Conservation (phyloP, 1,140 invertebrate genomes). For the Epicauta chinensis region DNA sequence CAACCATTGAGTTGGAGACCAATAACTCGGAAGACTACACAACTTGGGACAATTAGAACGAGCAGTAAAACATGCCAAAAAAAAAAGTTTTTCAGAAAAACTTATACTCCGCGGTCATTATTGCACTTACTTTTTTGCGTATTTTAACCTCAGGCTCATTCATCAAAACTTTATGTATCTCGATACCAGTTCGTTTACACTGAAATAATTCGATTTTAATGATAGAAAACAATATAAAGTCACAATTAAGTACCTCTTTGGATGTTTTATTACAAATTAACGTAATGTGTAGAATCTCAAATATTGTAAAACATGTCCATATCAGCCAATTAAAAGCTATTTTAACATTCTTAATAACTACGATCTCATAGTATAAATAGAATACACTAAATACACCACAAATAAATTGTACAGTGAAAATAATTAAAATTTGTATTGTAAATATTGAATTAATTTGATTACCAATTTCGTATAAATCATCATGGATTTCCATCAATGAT, state of each 20-base stretch:
- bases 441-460: conserved; percentile 13
- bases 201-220: conserved; percentile 8
- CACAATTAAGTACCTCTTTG: conserved; percentile 9
- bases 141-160: conserved; percentile 4
- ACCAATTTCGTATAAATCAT: conserved; percentile 9
- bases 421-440: conserved; percentile 20
- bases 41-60: too few species aligned
- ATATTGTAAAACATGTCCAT: conserved; percentile 6
- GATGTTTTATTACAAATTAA: conserved; percentile 12
- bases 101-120: too few species aligned
- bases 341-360: conserved; percentile 2
- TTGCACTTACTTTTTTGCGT: conserved; percentile 16
- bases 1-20: too few species aligned
- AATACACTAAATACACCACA: conserved; percentile 13
- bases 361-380: conserved; percentile 13
- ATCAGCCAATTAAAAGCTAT: conserved; percentile 11
- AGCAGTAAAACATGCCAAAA: too few species aligned
- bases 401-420: conserved; percentile 9
- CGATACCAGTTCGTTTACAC: conserved; percentile 12
- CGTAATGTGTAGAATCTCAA: conserved; percentile 9
- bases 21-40: too few species aligned
- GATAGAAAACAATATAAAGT: too few species aligned
- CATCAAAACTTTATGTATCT: conserved; percentile 20
- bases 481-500: conserved; percentile 16
- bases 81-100: too few species aligned